Evolutionary conservation across 2,797 vertebrate species (phyloP), one percentile per base, ranked within the genome.

Genomic region (Spizella passerina): DNA sequence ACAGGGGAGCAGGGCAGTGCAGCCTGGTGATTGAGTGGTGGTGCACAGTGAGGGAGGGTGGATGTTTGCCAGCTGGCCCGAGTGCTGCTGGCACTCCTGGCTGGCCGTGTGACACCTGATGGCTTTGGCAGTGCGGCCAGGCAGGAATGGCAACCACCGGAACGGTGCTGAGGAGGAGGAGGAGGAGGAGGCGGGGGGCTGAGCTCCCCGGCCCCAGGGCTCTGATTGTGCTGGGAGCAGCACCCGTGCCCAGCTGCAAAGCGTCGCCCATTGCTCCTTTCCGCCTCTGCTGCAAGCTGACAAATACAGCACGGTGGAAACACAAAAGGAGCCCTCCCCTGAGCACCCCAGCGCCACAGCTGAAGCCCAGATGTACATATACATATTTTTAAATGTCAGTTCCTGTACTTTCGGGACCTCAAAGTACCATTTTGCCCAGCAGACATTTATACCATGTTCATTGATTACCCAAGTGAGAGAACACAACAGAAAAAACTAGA

Each of bases 381-480:
- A 29, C 0, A 0, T 68, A 86, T 56, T 91, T 89, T 79, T 36
- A 84, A 93, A 93, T 80, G 88, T 78, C 91, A 82, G 29, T 94
- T 96, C 92, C 77, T 82, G 55, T 84, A 63, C 73, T 93, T 96
- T 53, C 43, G 36, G 82, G 86, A 88, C 88, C 82, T 55, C 88
- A 68, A 94, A 91, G 93, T 70, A 91, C n/a, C 80, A 76, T 78
- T 93, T 91, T 95, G 94, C 92, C 93, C 95, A 96, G 93, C 89
- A 94, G 91, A 97, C 68, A 52, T 82, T 73, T 92, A 92, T 46
- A 94, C 52, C 82, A 15, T 63, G 82, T 94, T 96, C 85, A 90
- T 52, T 94, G 93, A 88, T 96, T 96, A 96, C 92, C 88, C 93
- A 80, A 96, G 76, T 82, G 91, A 93, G 87, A 92, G 88, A 94